Evolutionary conservation across 2,797 vertebrate genomes (phyloP), one percentile per base, ranked within the genome.

Genomic region (Clarias laeviceps): DNA sequence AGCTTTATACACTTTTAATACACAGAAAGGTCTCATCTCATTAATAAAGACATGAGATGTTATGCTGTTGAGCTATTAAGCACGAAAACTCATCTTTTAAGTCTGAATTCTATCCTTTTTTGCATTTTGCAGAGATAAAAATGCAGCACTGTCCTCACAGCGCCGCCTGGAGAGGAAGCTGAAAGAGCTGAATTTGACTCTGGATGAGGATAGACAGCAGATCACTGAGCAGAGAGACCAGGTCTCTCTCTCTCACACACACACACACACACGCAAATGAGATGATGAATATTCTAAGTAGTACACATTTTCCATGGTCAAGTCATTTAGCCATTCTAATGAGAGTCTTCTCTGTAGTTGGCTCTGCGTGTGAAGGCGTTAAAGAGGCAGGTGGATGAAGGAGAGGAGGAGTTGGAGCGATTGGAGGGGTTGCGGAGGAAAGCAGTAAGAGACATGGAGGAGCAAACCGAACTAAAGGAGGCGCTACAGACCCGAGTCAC

Each of bases 311-410:
- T 32, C 24, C 9, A 61, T 22, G 17, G 12, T 15, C 34, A 32
- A 22, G 20, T 57, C 17, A 12, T 40, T 20, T 59, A 12, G 37
- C 37, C 15, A 4, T 84, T n/a, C 77, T 74, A 22, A 61, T 78
- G 34, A 17, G 37, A 17, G 66, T 79, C 12, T 72, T 69, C 18
- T 68, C 4, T 78, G 37, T 91, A 99, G 98, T 94, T 99, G 18
- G 87, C 95, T 90, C 93, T 99, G 80, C 94, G 93, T 77, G 97
- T 99, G 90, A 99, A 99, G 92, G 96, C 97, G n/a, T 91, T 99
- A 86, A 99, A 99, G 96, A 92, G 98, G n/a, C 98, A 98, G 91
- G 95, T 99, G 89, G 97, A 99, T 14, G 97, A 98, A 89, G 95
- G 98, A 0, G 98, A 99, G 92, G 97, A 97, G 0, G 97, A 99